These are phyloP conservation scores for Platyrinchus mystaceus DNA, from an alignment of 2,797 vertebrate genomes.

Conservation along the genomic window DNA sequence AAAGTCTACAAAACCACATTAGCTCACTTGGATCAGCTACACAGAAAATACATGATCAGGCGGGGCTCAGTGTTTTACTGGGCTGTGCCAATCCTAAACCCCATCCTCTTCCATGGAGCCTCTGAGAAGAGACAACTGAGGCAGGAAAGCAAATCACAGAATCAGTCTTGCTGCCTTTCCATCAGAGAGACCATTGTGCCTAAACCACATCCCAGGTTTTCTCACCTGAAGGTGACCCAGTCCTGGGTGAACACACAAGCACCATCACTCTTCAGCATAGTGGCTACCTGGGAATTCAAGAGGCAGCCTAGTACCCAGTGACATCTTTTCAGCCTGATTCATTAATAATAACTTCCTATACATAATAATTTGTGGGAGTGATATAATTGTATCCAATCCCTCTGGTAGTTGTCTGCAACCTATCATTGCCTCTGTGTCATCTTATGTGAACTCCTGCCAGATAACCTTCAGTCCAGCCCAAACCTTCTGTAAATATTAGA, in stretches of 20 bases:
- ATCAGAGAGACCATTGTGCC: neutral
- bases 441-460: neutral
- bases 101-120: accelerated
- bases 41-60: neutral
- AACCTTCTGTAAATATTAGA: neutral
- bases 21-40: neutral
- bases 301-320: neutral
- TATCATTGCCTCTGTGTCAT: neutral
- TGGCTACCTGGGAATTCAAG: neutral
- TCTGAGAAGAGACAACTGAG: neutral
- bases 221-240: neutral
- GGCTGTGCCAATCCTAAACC: neutral
- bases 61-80: neutral
- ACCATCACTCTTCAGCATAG: neutral
- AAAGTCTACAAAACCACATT: neutral
- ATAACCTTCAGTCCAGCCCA: neutral
- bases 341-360: neutral
- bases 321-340: neutral
- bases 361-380: neutral
- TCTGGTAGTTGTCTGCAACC: neutral
- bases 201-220: neutral
- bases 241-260: neutral
- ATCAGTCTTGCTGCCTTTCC: neutral
- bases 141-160: neutral
- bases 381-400: neutral